Evolutionary conservation across 1,140 invertebrate genomes (phyloP).

Genomic region (Mamestra configurata): DNA sequence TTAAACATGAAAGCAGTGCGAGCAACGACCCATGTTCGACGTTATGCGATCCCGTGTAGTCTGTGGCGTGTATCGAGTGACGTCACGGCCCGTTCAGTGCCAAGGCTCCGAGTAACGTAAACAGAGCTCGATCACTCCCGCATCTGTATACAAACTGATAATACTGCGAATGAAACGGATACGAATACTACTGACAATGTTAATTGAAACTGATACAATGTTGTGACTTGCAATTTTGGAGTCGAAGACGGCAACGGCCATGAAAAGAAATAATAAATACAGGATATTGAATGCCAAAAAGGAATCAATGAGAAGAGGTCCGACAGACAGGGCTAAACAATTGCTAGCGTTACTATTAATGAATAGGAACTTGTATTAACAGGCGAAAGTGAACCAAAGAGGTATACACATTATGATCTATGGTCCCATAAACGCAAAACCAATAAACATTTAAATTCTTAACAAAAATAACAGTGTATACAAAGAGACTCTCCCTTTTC

Average conservation of each 20-base stretch:
- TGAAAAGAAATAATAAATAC: background rate
- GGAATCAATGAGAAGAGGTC: background rate
- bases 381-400: background rate
- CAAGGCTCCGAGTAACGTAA: constrained; percentile 61
- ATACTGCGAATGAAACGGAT: constrained; percentile 30
- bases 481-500: constrained; percentile 35
- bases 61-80: constrained; percentile 50
- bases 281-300: background rate
- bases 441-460: constrained; percentile 1
- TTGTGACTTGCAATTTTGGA: background rate
- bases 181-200: constrained; percentile 10
- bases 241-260: background rate
- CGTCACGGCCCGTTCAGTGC: constrained; percentile 60
- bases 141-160: constrained; percentile 60
- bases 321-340: background rate
- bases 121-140: constrained; percentile 58
- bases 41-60: constrained; percentile 36
- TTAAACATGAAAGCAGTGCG: constrained; percentile 36
- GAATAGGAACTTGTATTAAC: background rate
- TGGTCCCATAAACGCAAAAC: background rate
- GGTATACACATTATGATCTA: constrained; percentile 8
- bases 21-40: constrained; percentile 52
- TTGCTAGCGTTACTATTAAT: background rate
- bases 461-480: background rate
- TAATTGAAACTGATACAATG: background rate